Evolutionary conservation across 2,113 vertebrate species (phyloP).

Genomic region (Halcyon senegalensis): DNA sequence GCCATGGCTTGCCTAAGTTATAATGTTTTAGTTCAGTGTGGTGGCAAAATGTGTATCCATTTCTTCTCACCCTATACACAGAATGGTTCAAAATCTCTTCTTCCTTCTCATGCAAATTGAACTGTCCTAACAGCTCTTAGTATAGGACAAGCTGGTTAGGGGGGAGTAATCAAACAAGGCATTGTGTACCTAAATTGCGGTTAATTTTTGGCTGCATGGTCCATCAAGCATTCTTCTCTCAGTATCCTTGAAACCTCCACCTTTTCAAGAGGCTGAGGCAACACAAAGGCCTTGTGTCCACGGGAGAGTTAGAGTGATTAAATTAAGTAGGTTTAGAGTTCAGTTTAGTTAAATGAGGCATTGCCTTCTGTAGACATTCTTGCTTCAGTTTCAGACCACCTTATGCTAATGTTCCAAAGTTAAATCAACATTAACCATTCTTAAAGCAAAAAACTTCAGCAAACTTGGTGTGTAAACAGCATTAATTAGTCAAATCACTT

Average conservation of each 20-base stretch:
- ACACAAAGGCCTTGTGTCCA: slow-evolving; percentile 8
- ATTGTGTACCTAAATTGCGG: neutral
- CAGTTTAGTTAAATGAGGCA: neutral
- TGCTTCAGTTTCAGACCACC: neutral
- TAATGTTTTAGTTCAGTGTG: neutral
- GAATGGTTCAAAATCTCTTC: neutral
- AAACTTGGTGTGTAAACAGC: neutral
- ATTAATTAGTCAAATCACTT: neutral
- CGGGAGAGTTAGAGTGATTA: neutral
- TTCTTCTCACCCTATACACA: neutral
- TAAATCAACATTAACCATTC: neutral
- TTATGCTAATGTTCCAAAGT: neutral
- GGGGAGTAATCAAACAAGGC: neutral
- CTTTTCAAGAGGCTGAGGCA: neutral
- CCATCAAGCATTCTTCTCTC: neutral
- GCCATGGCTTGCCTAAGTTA: neutral
- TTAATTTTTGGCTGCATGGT: neutral
- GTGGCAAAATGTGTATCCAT: neutral
- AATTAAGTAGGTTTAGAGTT: slow-evolving; percentile 29
- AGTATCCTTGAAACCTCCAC: neutral
- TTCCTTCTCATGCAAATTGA: neutral
- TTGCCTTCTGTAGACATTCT: neutral
- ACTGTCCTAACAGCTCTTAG: neutral
- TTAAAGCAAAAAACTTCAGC: neutral
- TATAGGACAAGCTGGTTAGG: neutral